These are phyloP conservation scores for Drosophila truncata DNA, from an alignment of 1,140 invertebrate species.

Conservation along the genomic window DNA sequence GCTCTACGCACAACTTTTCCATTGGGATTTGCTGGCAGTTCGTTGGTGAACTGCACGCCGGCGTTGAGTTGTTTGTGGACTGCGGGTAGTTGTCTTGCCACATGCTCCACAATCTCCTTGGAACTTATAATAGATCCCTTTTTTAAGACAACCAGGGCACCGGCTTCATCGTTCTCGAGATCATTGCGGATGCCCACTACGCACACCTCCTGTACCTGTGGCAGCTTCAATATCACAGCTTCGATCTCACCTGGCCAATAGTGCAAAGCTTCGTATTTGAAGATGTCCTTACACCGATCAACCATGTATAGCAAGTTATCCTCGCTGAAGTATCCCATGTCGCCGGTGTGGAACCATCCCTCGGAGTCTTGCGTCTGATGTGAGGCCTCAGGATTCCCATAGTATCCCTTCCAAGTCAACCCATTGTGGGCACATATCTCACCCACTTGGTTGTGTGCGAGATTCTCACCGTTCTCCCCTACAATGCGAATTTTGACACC, in stretches of 20 bases:
- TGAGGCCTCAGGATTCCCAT: constrained; percentile 74
- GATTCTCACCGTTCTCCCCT: constrained; percentile 27
- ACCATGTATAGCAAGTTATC: constrained; percentile 89
- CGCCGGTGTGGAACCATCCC: constrained; percentile 91
- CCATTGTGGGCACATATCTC: constrained; percentile 81
- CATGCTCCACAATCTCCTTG: background rate
- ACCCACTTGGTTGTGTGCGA: constrained; percentile 69
- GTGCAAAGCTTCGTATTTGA: constrained; percentile 88
- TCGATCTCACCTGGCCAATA: constrained; percentile 76
- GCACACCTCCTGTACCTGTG: constrained; percentile 57
- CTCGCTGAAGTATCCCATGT: constrained; percentile 89
- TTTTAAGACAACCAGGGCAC: constrained; percentile 55
- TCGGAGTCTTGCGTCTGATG: constrained; percentile 86
- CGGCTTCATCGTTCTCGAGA: constrained; percentile 48
- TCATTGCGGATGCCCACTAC: constrained; percentile 66
- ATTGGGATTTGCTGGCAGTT: background rate
- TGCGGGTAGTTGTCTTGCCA: background rate
- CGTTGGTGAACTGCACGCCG: background rate
- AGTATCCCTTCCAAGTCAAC: constrained; percentile 83
- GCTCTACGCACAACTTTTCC: background rate
- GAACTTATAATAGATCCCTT: constrained; percentile 15
- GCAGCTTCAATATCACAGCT: constrained; percentile 33
- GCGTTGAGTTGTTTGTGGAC: background rate
- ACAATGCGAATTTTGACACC: constrained; percentile 58
- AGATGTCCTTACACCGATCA: constrained; percentile 91